These are phyloP conservation scores for Budorcas taxicolor DNA, from an alignment of 2,113 vertebrate genomes.

Conservation along the genomic window DNA sequence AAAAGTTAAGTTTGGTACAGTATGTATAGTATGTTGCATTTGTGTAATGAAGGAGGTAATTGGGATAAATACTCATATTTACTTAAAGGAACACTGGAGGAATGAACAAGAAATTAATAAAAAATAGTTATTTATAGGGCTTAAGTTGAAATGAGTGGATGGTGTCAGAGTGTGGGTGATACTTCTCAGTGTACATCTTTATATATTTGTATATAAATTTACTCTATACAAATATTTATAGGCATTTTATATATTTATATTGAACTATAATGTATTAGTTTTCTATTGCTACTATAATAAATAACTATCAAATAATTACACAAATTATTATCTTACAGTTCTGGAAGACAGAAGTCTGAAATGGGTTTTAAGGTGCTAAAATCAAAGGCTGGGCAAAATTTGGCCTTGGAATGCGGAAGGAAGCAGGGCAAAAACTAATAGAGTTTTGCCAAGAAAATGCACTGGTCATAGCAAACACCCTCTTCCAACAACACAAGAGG, in stretches of 20 bases:
- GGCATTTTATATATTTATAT: background rate
- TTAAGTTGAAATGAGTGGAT: background rate
- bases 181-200: background rate
- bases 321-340: background rate
- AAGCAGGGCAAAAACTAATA: no score
- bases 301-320: background rate
- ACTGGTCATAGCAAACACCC: no score
- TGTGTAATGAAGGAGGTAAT: background rate
- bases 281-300: background rate
- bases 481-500: no score
- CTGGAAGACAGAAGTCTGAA: background rate
- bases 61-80: background rate
- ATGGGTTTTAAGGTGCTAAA: background rate
- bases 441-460: no score
- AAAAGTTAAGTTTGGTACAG: background rate
- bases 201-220: background rate
- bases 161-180: background rate
- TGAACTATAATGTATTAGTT: background rate
- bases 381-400: background rate
- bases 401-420: no score
- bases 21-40: background rate
- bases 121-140: background rate
- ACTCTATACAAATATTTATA: background rate
- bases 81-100: background rate
- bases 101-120: background rate